These are phyloP conservation scores for Hymenopus coronatus DNA, from an alignment of 2,888 invertebrate species.

Conservation along the genomic window DNA sequence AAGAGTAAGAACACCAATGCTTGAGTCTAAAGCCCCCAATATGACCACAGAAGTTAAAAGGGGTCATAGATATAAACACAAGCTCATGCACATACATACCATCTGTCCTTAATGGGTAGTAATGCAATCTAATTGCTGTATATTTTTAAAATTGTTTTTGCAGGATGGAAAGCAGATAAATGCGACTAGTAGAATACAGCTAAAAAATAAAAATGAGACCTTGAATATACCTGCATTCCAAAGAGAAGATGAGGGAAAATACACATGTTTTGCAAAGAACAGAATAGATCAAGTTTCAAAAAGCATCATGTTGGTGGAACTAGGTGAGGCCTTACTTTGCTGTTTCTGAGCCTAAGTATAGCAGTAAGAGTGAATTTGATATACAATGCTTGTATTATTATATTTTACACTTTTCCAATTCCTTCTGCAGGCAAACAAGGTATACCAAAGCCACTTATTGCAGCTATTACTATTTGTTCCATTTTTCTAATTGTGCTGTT, in stretches of 20 bases:
- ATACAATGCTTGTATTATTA: neutral
- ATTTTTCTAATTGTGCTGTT: neutral
- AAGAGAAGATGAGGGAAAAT: constrained; percentile 59
- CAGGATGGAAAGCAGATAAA: neutral
- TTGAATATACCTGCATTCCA: constrained; percentile 55
- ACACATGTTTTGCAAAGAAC: constrained; percentile 55
- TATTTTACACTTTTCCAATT: neutral
- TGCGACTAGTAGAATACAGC: neutral
- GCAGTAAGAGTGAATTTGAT: too few relatives aligned
- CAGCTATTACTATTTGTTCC: neutral
- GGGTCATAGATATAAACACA: too few relatives aligned
- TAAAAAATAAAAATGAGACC: neutral
- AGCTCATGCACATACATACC: too few relatives aligned
- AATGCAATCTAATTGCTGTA: neutral
- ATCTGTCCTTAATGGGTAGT: too few relatives aligned
- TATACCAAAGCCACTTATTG: neutral
- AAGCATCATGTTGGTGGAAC: constrained; percentile 48
- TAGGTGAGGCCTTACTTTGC: constrained; percentile 46
- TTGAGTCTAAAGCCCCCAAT: too few relatives aligned
- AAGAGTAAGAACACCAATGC: too few relatives aligned
- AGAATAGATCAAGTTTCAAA: constrained; percentile 49
- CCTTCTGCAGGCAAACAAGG: neutral
- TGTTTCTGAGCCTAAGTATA: too few relatives aligned
- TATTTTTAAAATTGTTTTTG: constrained; percentile 5
- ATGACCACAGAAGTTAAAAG: too few relatives aligned